Evolutionary conservation across 1,140 invertebrate species (phyloP), one percentile per base, ranked within the genome.

Genomic region (Lasioglossum baleicum): DNA sequence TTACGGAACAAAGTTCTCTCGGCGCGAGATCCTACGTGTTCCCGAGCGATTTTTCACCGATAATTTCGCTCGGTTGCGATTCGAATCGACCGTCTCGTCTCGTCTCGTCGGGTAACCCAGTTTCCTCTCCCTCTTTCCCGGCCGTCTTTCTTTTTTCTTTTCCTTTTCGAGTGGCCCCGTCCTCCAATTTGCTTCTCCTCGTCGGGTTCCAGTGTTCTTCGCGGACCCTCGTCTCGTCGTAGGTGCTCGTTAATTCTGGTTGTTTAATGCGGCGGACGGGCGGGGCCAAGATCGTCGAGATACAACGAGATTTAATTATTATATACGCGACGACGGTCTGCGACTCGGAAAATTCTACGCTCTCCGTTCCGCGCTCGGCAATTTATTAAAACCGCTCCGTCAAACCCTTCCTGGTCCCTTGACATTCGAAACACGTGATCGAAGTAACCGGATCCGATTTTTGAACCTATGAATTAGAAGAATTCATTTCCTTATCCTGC

Each of bases 231-330:
- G 48, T 74, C 48, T 63, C 63, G 51, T 44, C 69, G 60, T 56
- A 40, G 76, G 48, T 80, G 77, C 78, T 80, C 78, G 78, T 80
- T 80, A 80, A 74, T 80, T 80, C 72, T 44, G 78, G 72, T 80
- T 80, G 53, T 73, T 79, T 65, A 58, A 65, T 40, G 63, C 42
- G 63, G 68, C 58, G 31, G 35, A n/a, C 4, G 56, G 17, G 26
- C 26, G n/a, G 67, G 44, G 56, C 13, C 53, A 75, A 69, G 65
- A 69, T 22, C 64, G 72, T 53, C 31, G 48, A 68, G 56, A 15
- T 61, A 40, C 61, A 70, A 10, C 40, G 44, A 42, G 65, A 75
- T 80, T 80, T 75, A 75, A 80, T 80, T 80, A 35, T 35, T 35
- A 35, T 35, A 80, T 63, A 75, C 42, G 15, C 26, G 44, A 60